Evolutionary conservation across 2,888 invertebrate genomes (phyloP).

Genomic region (Colletes collaris): DNA sequence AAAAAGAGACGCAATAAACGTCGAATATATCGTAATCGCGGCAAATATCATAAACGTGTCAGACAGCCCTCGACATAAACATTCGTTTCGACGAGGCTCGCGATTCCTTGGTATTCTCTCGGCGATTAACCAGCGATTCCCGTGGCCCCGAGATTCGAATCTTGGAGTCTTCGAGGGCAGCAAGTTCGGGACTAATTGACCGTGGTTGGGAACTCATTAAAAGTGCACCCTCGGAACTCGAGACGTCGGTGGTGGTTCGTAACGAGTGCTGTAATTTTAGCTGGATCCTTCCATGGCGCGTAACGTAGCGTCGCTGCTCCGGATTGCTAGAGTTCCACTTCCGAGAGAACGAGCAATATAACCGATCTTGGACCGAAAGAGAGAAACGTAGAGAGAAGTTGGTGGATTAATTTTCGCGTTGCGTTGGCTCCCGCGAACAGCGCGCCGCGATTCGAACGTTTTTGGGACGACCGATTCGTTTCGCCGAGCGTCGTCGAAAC

Average conservation of each 20-base stretch:
- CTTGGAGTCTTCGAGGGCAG: slow-evolving; percentile 16
- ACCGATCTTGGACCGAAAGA: background rate
- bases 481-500: slow-evolving; percentile 13
- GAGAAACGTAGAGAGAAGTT: no score
- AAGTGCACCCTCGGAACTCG: slow-evolving; percentile 72
- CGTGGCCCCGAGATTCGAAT: slow-evolving; percentile 42
- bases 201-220: slow-evolving; percentile 76
- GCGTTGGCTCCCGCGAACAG: background rate
- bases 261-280: slow-evolving; percentile 77
- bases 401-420: background rate
- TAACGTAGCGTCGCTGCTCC: slow-evolving; percentile 54
- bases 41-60: slow-evolving; percentile 19
- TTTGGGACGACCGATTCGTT: slow-evolving; percentile 8
- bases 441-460: background rate
- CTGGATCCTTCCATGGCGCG: slow-evolving; percentile 59
- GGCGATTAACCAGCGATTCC: slow-evolving; percentile 19
- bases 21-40: background rate
- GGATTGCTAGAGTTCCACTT: slow-evolving; percentile 47
- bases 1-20: slow-evolving; percentile 40
- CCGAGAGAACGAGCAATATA: slow-evolving; percentile 12
- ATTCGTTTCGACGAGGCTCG: background rate
- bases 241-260: slow-evolving; percentile 72
- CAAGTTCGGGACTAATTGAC: slow-evolving; percentile 55
- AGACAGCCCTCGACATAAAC: slow-evolving; percentile 19
- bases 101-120: background rate